Evolutionary conservation across 2,888 invertebrate genomes (phyloP).

Genomic region (Dexiosoma caninum): DNA sequence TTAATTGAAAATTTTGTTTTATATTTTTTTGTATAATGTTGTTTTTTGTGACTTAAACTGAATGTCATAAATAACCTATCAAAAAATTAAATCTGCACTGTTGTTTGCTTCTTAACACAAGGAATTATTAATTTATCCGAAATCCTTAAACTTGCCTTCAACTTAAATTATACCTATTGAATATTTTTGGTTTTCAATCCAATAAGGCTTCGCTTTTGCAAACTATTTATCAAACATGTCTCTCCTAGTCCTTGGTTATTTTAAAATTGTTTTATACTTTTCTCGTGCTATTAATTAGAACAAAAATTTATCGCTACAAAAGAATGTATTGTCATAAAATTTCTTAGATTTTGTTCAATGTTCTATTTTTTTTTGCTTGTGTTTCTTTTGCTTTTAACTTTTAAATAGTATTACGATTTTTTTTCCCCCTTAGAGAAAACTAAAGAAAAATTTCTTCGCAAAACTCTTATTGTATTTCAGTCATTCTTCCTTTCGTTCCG

Average conservation of each 20-base stretch:
- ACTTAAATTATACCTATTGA: too few species aligned
- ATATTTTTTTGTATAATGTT: too few species aligned
- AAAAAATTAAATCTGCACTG: too few species aligned
- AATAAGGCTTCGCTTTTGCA: too few species aligned
- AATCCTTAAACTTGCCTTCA: too few species aligned
- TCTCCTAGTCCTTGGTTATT: not conserved
- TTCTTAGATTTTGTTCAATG: not conserved
- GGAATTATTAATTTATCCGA: too few species aligned
- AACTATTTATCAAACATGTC: not conserved
- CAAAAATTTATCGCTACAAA: not conserved
- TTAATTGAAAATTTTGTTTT: too few species aligned
- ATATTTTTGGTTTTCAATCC: too few species aligned
- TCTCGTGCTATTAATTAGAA: conserved; percentile 44
- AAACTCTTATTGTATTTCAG: conserved; percentile 24
- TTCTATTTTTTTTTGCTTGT: too few species aligned
- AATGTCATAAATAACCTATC: too few species aligned
- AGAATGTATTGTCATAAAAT: conserved; percentile 25
- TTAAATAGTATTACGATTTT: not conserved
- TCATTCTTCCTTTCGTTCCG: not conserved
- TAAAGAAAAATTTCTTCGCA: conserved; percentile 19
- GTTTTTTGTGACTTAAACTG: too few species aligned
- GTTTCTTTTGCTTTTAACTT: conserved; percentile 24
- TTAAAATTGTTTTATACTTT: conserved; percentile 14
- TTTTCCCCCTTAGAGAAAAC: not conserved
- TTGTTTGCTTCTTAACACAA: too few species aligned